Conservation (phyloP, 2,113 vertebrate species). For the Crypturellus undulatus region DNA sequence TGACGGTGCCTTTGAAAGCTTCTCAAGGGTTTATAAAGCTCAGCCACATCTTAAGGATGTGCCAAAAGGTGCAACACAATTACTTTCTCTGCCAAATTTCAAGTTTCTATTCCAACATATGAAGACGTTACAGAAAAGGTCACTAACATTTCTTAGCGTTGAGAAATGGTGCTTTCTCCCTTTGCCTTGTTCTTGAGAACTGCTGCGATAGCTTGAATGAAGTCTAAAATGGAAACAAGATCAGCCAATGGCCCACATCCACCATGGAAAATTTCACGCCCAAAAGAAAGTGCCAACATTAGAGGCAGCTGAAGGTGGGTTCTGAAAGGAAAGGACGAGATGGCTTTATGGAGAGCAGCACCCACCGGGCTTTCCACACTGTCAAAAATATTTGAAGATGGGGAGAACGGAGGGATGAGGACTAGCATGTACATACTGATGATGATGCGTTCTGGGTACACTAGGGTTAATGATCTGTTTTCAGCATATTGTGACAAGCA, state of each 20-base stretch:
- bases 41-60: neutral
- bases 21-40: neutral
- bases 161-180: neutral
- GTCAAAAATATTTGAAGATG: neutral
- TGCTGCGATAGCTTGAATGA: neutral
- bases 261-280: neutral
- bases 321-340: slow-evolving; percentile 8
- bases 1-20: neutral
- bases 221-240: slow-evolving; percentile 4
- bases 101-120: neutral
- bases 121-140: neutral
- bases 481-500: neutral
- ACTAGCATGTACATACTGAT: neutral
- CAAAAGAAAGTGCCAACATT: neutral
- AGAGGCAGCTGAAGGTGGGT: neutral
- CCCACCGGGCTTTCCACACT: neutral
- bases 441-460: neutral
- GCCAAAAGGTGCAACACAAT: neutral
- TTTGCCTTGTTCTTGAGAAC: neutral
- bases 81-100: neutral
- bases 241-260: neutral
- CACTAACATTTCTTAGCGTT: neutral
- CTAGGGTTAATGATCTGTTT: neutral
- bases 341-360: neutral
- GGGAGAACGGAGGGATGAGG: neutral